Conservation (phyloP, 2,113 vertebrate genomes). For the Planiliza haematocheilus region DNA sequence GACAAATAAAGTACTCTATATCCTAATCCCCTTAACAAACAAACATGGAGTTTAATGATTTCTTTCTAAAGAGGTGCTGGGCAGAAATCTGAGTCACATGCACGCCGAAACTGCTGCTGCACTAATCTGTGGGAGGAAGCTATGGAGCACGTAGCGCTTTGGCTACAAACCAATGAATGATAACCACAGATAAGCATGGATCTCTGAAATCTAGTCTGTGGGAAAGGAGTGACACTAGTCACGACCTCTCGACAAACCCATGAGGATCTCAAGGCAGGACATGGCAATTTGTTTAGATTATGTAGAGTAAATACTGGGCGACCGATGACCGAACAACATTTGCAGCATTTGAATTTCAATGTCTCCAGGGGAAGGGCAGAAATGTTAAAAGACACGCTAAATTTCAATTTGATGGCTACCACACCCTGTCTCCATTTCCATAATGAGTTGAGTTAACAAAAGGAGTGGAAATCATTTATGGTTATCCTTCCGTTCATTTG, state of each 20-base stretch:
- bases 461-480: too few species aligned
- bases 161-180: conserved; percentile 1
- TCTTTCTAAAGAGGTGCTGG: neutral
- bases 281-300: too few species aligned
- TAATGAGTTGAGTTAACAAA: too few species aligned
- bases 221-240: conserved; percentile 5
- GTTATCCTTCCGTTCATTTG: too few species aligned
- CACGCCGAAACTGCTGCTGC: conserved; percentile 5
- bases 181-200: conserved; percentile 9
- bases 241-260: neutral
- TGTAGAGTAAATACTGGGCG: too few species aligned
- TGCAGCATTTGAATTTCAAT: too few species aligned
- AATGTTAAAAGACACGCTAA: too few species aligned
- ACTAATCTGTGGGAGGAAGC: conserved; percentile 5
- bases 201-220: neutral
- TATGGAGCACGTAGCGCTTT: conserved; percentile 18
- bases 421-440: too few species aligned
- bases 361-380: too few species aligned
- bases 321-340: too few species aligned
- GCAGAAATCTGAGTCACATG: conserved; percentile 17
- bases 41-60: conserved; percentile 32
- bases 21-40: neutral
- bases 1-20: neutral
- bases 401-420: too few species aligned
- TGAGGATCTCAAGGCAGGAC: neutral